Conservation (phyloP, 2,797 vertebrate species). For the Xiphorhynchus erythropygius region DNA sequence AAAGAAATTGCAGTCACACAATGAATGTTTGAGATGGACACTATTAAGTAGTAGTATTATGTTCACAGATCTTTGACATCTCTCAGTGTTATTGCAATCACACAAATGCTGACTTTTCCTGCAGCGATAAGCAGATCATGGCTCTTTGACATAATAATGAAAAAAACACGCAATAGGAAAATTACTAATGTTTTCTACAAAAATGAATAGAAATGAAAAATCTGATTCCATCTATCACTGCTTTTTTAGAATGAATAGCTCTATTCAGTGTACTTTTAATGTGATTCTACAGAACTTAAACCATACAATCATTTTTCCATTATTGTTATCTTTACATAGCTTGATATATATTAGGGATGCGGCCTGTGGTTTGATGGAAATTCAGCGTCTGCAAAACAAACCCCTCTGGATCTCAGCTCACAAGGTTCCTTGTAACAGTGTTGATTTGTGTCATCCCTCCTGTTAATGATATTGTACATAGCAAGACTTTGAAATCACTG, state of each 20-base stretch:
- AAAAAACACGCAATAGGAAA: slow-evolving; percentile 44
- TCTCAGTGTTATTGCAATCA: slow-evolving; percentile 33
- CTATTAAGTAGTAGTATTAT: slow-evolving; percentile 62
- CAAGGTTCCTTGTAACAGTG: background rate
- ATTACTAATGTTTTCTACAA: slow-evolving; percentile 51
- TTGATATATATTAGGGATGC: background rate
- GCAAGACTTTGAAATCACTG: background rate
- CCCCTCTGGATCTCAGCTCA: background rate
- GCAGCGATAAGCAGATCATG: slow-evolving; percentile 61
- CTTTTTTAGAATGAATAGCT: slow-evolving; percentile 25
- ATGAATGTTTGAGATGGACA: slow-evolving; percentile 56
- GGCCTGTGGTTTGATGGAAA: background rate
- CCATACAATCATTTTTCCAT: background rate
- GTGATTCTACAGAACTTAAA: background rate
- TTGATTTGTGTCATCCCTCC: background rate
- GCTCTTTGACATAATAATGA: slow-evolving; percentile 54
- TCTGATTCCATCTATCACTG: background rate
- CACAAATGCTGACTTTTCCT: slow-evolving; percentile 60
- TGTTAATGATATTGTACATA: background rate
- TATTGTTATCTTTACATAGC: background rate
- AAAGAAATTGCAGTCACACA: slow-evolving; percentile 59
- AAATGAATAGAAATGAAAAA: slow-evolving; percentile 57
- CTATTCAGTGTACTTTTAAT: slow-evolving; percentile 30
- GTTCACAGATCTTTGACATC: slow-evolving; percentile 38
- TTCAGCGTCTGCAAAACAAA: background rate